phyloP scores from a whole-genome alignment of 1,140 invertebrate genomes.

The Anoplophora glabripennis region DNA sequence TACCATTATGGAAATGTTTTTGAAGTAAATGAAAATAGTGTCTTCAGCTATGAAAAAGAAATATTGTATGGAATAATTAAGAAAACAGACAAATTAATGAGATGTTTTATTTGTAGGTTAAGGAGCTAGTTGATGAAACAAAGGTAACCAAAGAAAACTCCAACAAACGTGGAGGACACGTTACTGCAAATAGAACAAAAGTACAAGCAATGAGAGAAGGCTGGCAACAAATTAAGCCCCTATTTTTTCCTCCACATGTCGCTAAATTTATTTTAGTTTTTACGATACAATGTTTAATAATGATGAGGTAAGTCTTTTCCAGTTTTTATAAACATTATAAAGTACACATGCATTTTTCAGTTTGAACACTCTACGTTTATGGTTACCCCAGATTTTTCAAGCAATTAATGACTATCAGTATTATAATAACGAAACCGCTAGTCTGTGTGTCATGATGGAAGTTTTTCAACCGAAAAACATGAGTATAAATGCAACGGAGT shows the following conservation, averaged over 20 bases:
- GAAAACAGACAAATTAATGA: too few relatives aligned
- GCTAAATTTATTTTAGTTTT: constrained; percentile 27
- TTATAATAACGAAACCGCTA: constrained; percentile 21
- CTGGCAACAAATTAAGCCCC: constrained; percentile 21
- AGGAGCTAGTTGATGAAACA: constrained; percentile 26
- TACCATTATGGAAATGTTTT: too few relatives aligned
- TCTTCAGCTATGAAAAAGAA: too few relatives aligned
- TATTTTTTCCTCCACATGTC: constrained; percentile 21
- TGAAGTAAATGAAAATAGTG: too few relatives aligned
- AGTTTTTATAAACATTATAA: not conserved
- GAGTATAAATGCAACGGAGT: constrained; percentile 10
- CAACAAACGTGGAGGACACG: constrained; percentile 5
- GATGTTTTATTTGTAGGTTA: constrained; percentile 30
- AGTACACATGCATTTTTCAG: constrained; percentile 10
- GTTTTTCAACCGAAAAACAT: constrained; percentile 21
- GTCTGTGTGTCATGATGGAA: constrained; percentile 27
- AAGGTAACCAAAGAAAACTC: constrained; percentile 15
- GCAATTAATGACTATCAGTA: constrained; percentile 30
- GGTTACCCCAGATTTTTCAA: constrained; percentile 34
- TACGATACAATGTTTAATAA: constrained; percentile 21
- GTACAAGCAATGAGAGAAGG: constrained; percentile 19
- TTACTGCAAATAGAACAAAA: constrained; percentile 20
- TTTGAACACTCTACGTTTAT: constrained; percentile 31
- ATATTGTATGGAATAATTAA: too few relatives aligned
- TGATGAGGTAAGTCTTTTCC: constrained; percentile 19